phyloP scores from a whole-genome alignment of 92 coral and sea anemone species.

The Parazoanthus swiftii region DNA sequence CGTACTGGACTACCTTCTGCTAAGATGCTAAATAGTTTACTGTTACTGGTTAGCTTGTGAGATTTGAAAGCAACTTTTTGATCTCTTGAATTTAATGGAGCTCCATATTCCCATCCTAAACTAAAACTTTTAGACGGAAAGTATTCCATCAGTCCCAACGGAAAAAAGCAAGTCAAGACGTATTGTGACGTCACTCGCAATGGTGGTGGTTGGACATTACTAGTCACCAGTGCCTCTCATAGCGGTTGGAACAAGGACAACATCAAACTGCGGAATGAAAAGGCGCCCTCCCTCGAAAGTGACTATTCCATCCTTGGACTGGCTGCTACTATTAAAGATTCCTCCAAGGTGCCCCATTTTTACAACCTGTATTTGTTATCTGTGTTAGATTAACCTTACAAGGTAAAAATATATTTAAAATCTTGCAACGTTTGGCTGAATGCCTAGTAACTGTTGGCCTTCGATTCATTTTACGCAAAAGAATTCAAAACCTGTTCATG shows the following conservation, averaged over 20 bases:
- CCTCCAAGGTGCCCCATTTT: slow-evolving; percentile 31
- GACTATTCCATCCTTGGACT: slow-evolving; percentile 50
- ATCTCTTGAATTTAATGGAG: too few relatives aligned
- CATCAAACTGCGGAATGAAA: slow-evolving; percentile 47
- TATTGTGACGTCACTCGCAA: slow-evolving; percentile 60
- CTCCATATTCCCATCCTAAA: too few relatives aligned
- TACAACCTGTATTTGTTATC: too few relatives aligned
- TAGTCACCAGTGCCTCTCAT: slow-evolving; percentile 60
- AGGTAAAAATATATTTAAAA: too few relatives aligned
- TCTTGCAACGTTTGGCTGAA: too few relatives aligned
- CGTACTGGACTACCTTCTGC: too few relatives aligned
- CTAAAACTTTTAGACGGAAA: not conserved
- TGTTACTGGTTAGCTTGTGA: not conserved
- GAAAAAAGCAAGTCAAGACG: slow-evolving; percentile 50
- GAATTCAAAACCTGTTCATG: too few relatives aligned
- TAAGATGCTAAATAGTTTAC: too few relatives aligned
- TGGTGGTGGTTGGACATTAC: slow-evolving; percentile 65
- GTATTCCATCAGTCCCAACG: not conserved
- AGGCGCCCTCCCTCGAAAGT: slow-evolving; percentile 43
- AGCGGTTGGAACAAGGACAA: slow-evolving; percentile 53
- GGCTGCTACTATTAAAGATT: slow-evolving; percentile 49
- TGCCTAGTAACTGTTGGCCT: too few relatives aligned
- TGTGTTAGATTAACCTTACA: not conserved
- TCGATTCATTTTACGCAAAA: too few relatives aligned
- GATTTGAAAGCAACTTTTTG: not conserved